These are phyloP conservation scores for Rhinophrynus dorsalis DNA, from an alignment of 2,797 vertebrate species.

Conservation along the genomic window DNA sequence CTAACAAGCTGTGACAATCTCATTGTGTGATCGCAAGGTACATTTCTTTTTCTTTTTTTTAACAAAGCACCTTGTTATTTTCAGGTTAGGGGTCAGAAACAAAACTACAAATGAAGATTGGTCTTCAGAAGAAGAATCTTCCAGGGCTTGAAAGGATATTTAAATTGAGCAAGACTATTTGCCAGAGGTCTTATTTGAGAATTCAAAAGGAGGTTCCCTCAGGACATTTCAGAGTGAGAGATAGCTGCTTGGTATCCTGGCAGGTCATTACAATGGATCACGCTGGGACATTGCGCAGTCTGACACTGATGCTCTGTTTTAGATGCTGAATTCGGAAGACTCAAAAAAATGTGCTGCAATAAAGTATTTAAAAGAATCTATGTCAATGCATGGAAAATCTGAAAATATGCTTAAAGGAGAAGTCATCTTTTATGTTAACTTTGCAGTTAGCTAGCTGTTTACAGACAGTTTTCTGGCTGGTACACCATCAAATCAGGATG, in stretches of 20 bases:
- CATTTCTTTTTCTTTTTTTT: slow-evolving; percentile 46
- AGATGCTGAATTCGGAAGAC: slow-evolving; percentile 13
- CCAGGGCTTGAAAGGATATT: slow-evolving; percentile 62
- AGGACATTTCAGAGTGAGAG: slow-evolving; percentile 74
- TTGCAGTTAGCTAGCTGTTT: too few species aligned
- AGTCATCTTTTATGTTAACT: too few species aligned
- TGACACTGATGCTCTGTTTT: slow-evolving; percentile 24
- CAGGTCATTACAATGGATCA: slow-evolving; percentile 83
- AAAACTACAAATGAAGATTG: slow-evolving; percentile 54
- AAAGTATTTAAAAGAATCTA: slow-evolving; percentile 12
- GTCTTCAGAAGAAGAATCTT: slow-evolving; percentile 46
- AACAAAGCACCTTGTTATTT: slow-evolving; percentile 49
- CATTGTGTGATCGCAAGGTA: slow-evolving; percentile 17
- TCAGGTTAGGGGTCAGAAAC: slow-evolving; percentile 46
- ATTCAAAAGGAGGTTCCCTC: slow-evolving; percentile 78
- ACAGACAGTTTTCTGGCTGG: too few species aligned
- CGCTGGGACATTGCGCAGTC: slow-evolving; percentile 60
- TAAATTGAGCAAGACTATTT: slow-evolving; percentile 68
- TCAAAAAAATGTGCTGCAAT: slow-evolving; percentile 20
- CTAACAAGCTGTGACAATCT: slow-evolving; percentile 33
- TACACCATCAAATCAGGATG: too few species aligned
- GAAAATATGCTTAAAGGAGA: too few species aligned
- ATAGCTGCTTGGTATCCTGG: slow-evolving; percentile 70
- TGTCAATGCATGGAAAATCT: slow-evolving; percentile 46
- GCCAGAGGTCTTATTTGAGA: slow-evolving; percentile 69